These are phyloP conservation scores for Oxycera nigricornis DNA, from an alignment of 2,888 invertebrate species.

Conservation along the genomic window DNA sequence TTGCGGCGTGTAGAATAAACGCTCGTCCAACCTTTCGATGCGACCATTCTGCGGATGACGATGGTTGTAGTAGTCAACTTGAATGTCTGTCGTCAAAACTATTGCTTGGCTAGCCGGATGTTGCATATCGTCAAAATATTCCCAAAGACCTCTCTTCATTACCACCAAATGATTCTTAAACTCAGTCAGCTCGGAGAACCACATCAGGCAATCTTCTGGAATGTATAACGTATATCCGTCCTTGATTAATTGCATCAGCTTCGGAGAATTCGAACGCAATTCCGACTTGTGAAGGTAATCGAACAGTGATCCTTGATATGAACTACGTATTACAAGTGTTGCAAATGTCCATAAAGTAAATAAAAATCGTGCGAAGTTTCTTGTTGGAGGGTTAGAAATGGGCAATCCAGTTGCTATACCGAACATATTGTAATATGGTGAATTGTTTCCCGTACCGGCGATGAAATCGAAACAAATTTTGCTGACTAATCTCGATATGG, in stretches of 20 bases:
- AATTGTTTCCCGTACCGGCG: not conserved
- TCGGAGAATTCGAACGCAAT: not conserved
- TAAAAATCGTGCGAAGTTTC: constrained; percentile 57
- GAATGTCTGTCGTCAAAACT: constrained; percentile 10
- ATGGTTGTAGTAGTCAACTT: constrained; percentile 26
- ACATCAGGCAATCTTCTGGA: constrained; percentile 9
- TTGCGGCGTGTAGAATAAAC: not conserved
- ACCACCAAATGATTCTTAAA: not conserved
- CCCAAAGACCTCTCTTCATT: constrained; percentile 1
- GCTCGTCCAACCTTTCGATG: not conserved
- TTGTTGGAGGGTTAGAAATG: constrained; percentile 10
- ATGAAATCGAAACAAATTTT: constrained; percentile 23
- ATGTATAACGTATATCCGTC: not conserved
- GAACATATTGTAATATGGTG: constrained; percentile 18
- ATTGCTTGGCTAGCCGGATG: constrained; percentile 1
- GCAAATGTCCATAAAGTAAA: constrained; percentile 54
- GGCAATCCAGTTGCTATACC: not conserved
- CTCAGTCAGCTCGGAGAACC: not conserved
- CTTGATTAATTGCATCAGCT: not conserved
- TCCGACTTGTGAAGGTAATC: constrained; percentile 37
- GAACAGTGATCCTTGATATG: constrained; percentile 50
- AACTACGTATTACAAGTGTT: constrained; percentile 54
- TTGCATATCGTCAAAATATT: constrained; percentile 20
- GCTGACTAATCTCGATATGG: not conserved
- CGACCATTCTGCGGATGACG: not conserved